Conservation (phyloP, 2,113 vertebrate species). For the Scatophagus argus region DNA sequence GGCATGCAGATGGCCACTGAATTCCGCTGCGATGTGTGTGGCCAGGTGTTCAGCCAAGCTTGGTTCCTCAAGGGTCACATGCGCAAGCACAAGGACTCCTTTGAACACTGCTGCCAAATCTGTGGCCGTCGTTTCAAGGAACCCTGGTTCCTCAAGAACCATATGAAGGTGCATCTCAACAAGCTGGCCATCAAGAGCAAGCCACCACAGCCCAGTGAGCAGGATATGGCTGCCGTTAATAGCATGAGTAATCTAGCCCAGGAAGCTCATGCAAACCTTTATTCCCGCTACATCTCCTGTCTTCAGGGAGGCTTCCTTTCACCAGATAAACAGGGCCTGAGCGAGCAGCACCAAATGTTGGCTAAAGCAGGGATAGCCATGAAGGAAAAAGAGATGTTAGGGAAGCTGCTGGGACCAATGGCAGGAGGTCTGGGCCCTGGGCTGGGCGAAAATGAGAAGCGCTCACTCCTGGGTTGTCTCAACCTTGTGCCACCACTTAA, state of each 20-base stretch:
- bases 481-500: slow-evolving; percentile 97
- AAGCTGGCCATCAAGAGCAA: slow-evolving; percentile 97
- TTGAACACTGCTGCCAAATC: slow-evolving; percentile 99
- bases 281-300: slow-evolving; percentile 96
- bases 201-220: slow-evolving; percentile 84
- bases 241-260: slow-evolving; percentile 92
- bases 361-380: slow-evolving; percentile 92
- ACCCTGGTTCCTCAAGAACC: slow-evolving; percentile 99
- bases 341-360: slow-evolving; percentile 92
- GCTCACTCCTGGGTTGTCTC: slow-evolving; percentile 95
- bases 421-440: slow-evolving; percentile 88
- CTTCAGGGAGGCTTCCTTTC: slow-evolving; percentile 95
- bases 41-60: slow-evolving; percentile 98
- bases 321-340: slow-evolving; percentile 91
- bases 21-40: slow-evolving; percentile 97
- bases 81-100: slow-evolving; percentile 99
- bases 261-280: slow-evolving; percentile 95
- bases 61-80: slow-evolving; percentile 99
- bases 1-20: slow-evolving; percentile 91
- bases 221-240: slow-evolving; percentile 80
- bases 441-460: slow-evolving; percentile 93
- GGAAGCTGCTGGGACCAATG: slow-evolving; percentile 94
- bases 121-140: slow-evolving; percentile 98
- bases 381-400: slow-evolving; percentile 97
- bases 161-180: slow-evolving; percentile 99